Evolutionary conservation across 2,797 vertebrate genomes (phyloP), one percentile per base, ranked within the genome.

Genomic region (Choloepus didactylus): DNA sequence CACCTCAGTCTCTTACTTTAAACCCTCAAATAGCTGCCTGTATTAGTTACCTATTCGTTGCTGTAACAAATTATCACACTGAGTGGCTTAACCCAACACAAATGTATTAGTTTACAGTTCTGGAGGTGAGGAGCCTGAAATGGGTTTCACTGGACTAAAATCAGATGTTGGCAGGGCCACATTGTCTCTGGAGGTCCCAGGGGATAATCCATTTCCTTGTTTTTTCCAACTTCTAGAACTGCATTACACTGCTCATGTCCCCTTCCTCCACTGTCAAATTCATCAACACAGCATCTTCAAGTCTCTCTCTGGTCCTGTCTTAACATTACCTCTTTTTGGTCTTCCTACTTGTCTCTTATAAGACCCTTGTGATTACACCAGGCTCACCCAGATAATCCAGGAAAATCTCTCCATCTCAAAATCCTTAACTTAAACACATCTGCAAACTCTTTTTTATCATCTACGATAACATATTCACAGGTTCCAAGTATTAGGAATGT

Each of bases 141-240:
- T 9, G 19, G 31, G 38, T 54, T 83, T 87, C 75, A 64, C 8
- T 23, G 18, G 49, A 49, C 56, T 31, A 51, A 73, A 91, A 56
- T 3, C 27, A 60, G 12, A 6, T 6, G 18, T 1, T 8, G 38
- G 27, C 10, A 66, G 21, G 12, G 19, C 66, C 1, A 0, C 4
- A 9, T 14, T n/a, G 59, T 75, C 67, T 85, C n/a, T 5, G 1
- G 23, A 54, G 27, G 56, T 49, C 75, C 60, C 19, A 27, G 19
- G 12, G 15, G 19, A 91, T 6, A 79, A 54, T 44, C 21, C 7
- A 31, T 9, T 66, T 46, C 77, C 79, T 85, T 56, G 9, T 4
- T 29, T 46, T 77, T 35, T 75, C 76, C 46, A 59, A 9, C 67
- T 75, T 60, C 31, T 67, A 67, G 64, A 29, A 16, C n/a, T 67